These are phyloP conservation scores for Eupithecia pulchellata DNA, from an alignment of 2,888 invertebrate genomes.

Conservation along the genomic window DNA sequence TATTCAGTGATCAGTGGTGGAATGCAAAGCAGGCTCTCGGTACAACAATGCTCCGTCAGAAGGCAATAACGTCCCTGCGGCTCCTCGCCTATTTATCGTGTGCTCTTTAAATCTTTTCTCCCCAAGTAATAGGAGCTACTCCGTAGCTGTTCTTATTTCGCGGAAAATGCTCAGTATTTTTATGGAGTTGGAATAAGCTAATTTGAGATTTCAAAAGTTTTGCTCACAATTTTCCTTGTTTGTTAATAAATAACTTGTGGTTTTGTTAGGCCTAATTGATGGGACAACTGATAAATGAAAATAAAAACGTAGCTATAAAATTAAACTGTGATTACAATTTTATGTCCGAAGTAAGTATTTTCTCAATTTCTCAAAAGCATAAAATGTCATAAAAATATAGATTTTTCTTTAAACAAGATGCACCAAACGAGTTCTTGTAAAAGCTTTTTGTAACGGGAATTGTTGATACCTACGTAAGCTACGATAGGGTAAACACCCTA, in stretches of 20 bases:
- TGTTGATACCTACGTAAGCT: too few species aligned
- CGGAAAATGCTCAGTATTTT: conserved; percentile 42
- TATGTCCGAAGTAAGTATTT: neutral
- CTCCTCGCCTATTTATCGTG: conserved; percentile 61
- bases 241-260: neutral
- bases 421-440: neutral
- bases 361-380: too few species aligned
- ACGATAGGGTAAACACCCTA: too few species aligned
- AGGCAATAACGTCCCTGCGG: conserved; percentile 56
- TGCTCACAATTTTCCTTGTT: neutral
- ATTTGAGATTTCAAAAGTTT: conserved; percentile 5
- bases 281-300: neutral
- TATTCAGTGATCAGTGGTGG: conserved; percentile 46
- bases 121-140: conserved; percentile 46
- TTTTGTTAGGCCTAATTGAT: neutral
- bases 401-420: neutral
- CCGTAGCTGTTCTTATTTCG: conserved; percentile 50
- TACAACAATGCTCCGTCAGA: conserved; percentile 54
- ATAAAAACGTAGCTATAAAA: neutral
- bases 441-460: too few species aligned
- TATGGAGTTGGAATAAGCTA: conserved; percentile 29
- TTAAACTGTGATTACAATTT: neutral
- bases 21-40: conserved; percentile 48
- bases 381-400: too few species aligned
- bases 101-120: conserved; percentile 52